A percentile compares a stretch with the other conserved stretches of the same genome.
Conservation (phyloP, 2,888 invertebrate species). For the Unio delphinus region DNA sequence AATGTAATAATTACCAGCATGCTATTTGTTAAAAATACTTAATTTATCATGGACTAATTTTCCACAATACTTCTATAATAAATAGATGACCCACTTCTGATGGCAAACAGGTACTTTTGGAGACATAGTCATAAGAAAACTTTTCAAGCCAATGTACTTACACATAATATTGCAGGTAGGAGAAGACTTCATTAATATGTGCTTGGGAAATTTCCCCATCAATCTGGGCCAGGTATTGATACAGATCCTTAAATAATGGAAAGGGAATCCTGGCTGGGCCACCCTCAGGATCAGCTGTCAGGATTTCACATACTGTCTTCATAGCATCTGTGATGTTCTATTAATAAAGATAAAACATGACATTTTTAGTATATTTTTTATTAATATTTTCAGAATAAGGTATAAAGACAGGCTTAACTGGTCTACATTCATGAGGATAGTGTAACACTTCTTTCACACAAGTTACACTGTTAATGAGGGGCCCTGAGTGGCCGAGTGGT, state of each 20-base stretch:
- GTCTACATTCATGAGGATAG: too few species aligned
- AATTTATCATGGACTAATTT: too few species aligned
- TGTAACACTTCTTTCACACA: too few species aligned
- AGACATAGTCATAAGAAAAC: background rate
- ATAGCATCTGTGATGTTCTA: constrained; percentile 85
- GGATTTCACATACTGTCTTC: constrained; percentile 84
- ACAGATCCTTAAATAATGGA: constrained; percentile 68
- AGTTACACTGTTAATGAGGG: too few species aligned
- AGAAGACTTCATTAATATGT: constrained; percentile 66
- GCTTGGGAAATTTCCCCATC: constrained; percentile 70
- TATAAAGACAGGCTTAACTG: too few species aligned
- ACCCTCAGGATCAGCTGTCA: constrained; percentile 88
- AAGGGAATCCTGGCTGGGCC: constrained; percentile 83
- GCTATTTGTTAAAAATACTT: too few species aligned
- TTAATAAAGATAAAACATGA: constrained; percentile 7
- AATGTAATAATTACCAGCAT: too few species aligned
- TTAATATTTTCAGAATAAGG: background rate
- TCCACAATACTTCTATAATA: too few species aligned
- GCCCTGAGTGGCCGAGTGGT: too few species aligned
- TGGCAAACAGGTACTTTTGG: too few species aligned
- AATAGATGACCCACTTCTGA: background rate
- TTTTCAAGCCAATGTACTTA: constrained; percentile 47
- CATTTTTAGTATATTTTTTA: background rate
- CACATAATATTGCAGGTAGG: constrained; percentile 67
- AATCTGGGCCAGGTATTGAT: constrained; percentile 69